phyloP scores from a whole-genome alignment of 2,797 vertebrate genomes.

The Brachymystax lenok region DNA sequence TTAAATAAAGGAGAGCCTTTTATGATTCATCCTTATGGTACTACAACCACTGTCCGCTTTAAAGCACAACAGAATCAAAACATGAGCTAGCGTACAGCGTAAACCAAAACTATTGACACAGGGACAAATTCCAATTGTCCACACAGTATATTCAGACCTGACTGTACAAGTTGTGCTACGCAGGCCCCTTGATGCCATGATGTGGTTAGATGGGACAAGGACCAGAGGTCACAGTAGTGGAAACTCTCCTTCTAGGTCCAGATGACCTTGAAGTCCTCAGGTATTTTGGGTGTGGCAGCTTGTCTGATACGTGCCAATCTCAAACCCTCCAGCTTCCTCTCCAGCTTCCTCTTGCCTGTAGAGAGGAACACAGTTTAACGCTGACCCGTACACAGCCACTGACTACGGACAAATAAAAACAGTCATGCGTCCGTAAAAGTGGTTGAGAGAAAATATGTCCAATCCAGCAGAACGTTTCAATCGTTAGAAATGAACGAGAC shows the following conservation, averaged over 20 bases:
- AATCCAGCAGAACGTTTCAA: too few species aligned
- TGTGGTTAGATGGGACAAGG: neutral
- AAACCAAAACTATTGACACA: constrained; percentile 1
- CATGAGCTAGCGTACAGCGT: too few species aligned
- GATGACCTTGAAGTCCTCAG: constrained; percentile 68
- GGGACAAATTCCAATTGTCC: constrained; percentile 9
- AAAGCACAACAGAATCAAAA: neutral
- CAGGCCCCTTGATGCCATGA: too few species aligned
- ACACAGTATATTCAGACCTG: neutral
- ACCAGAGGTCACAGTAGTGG: neutral
- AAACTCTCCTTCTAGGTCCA: constrained; percentile 38
- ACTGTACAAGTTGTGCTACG: neutral
- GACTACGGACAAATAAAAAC: too few species aligned
- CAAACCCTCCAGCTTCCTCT: constrained; percentile 60
- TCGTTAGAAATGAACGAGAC: too few species aligned
- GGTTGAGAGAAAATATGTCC: too few species aligned
- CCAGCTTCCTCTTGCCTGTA: constrained; percentile 67
- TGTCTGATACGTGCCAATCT: constrained; percentile 69
- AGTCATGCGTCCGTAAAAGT: too few species aligned
- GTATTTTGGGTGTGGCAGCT: constrained; percentile 62
- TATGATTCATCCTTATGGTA: constrained; percentile 35
- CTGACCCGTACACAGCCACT: too few species aligned
- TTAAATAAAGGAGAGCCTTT: constrained; percentile 21
- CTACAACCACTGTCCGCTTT: too few species aligned
- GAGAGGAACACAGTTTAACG: neutral